Conservation (phyloP, 2,113 vertebrate genomes). For the Oceanites oceanicus region DNA sequence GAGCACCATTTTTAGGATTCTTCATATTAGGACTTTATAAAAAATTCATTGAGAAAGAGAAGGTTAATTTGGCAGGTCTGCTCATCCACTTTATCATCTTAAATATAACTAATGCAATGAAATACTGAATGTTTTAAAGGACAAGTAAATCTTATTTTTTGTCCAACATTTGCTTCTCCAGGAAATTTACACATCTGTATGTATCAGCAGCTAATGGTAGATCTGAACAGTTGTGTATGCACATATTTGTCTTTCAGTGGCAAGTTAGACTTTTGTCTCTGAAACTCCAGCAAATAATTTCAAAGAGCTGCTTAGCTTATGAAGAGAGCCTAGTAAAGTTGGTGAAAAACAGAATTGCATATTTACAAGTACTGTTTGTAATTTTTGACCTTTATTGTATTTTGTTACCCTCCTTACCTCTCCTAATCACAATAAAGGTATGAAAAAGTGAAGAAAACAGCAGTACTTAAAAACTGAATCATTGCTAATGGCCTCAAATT, state of each 20-base stretch:
- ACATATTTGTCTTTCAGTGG: background rate
- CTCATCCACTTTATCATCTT: background rate
- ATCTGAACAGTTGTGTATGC: background rate
- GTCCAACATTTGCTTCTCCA: background rate
- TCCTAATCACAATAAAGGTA: background rate
- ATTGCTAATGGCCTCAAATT: background rate
- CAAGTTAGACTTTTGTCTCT: background rate
- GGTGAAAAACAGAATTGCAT: background rate
- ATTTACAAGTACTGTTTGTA: background rate
- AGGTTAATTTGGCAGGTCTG: background rate
- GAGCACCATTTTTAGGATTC: background rate
- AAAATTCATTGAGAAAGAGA: background rate
- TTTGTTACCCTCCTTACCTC: background rate
- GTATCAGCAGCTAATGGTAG: background rate
- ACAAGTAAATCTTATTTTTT: background rate
- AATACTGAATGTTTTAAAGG: background rate
- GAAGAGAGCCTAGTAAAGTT: background rate
- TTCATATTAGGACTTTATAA: background rate
- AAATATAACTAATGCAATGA: background rate
- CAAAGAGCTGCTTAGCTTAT: background rate
- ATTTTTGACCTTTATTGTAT: background rate
- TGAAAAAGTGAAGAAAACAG: background rate
- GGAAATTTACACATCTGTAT: background rate
- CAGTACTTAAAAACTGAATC: background rate
- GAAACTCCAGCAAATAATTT: background rate